Evolutionary conservation across 2,888 invertebrate genomes (phyloP), one percentile per base, ranked within the genome.

Genomic region (Melieria picta): DNA sequence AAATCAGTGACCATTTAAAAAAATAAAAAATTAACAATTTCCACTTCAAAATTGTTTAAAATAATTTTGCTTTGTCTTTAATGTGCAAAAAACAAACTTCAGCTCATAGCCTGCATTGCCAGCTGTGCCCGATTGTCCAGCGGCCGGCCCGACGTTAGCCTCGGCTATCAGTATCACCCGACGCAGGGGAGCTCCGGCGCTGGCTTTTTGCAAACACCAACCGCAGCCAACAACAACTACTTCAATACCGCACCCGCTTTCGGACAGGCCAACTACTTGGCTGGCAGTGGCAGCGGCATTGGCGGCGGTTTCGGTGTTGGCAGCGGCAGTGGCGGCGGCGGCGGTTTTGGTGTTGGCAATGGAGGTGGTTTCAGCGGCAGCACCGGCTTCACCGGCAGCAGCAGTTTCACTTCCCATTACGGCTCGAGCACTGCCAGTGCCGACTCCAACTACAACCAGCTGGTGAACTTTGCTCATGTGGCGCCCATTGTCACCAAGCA

Each of bases 401-500:
- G 65, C 45, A 50, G 52, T 50, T 67, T 30, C 30, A 30, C 30
- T 30, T 30, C 30, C 30, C 30, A 30, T 30, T 30, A 57, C 13
- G 69, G 65, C 56, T 77, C 78, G 10, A 80, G 73, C 78, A 9
- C 72, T 60, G 60, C 76, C 78, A 78, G 30, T 30, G 30, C 30
- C 80, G 76, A 80, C 81, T 68, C 77, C 75, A 0, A 79, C 71
- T 74, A 80, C 56, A 76, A 77, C 45, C 82, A 81, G 10, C 56
- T 80, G 78, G 77, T 75, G 68, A 80, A 80, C 72, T 77, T 80
- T 78, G 77, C 80, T 77, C 77, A 80, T 78, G 77, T 80, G 76
- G 78, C 81, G 0, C 83, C 86, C 3, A 76, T 83, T 69, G 72
- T 86, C 4, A 83, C 77, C 64, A 86, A 86, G 72, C 82, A 84